Base-by-base conservation (phyloP, 2,888 invertebrate species). In the Pyralis farinalis region DNA sequence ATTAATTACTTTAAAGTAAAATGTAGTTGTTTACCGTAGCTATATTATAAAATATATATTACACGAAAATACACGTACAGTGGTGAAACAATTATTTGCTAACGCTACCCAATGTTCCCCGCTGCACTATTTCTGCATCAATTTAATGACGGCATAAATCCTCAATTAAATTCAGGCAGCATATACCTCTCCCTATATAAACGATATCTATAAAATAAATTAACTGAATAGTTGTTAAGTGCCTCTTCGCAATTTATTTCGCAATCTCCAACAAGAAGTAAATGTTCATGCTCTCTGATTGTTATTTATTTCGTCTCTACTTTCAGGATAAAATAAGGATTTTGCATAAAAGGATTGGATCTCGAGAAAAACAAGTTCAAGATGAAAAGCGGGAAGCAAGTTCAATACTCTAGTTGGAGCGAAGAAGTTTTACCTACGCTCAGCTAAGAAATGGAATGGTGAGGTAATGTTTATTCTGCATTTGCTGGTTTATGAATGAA, bases 121-220 rank as follows among this genome's bases (percentile, higher is more conserved):
- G 44, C 58, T 77, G 79, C 84, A 79, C 74, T 77, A 78, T 82
- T 81, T 76, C 78, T 79, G 79, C 83, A 82, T 83, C 74, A 76
- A 71, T 77, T 79, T 84, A 80, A 83, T 80, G 79, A 80, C 75
- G 68, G 77, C 78, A 76, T 87, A 85, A 84, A 86, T 83, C 71
- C 65, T 53, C 72, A 71, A 83, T 85, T 81, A 80, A 72, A 77
- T 73, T 75, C 63, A 58, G 62, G 49, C 55, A 62, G 63, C 39
- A 16, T 34, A 39, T 37, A 32, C 55, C 53, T n/a, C 53, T 58
- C 46, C 49, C 49, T 62, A 60, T 62, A 61, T 49, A 55, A 55
- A 46, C 51, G 47, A 53, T 57, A 55, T 37, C 46, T 55, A 51
- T 56, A 51, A 55, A 51, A 55, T 51, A 57, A 57, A 65, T 66